Evolutionary conservation across 2,797 vertebrate species (phyloP).

Genomic region (Etheostoma perlongum): DNA sequence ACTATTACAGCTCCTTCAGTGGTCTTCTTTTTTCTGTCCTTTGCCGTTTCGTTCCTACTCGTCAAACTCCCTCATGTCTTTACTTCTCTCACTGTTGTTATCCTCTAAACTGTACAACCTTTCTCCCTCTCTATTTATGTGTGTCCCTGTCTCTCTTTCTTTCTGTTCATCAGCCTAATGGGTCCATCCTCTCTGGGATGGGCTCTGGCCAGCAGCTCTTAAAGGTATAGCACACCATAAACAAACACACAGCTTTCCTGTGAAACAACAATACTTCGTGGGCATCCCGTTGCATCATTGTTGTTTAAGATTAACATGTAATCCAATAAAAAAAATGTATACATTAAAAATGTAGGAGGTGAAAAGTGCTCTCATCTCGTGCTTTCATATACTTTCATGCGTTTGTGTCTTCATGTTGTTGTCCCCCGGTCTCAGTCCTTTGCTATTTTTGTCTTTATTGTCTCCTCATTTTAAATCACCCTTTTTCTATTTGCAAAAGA

Average conservation of each 20-base stretch:
- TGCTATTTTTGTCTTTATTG: no score
- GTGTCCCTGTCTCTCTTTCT: constrained; percentile 22
- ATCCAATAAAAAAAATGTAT: no score
- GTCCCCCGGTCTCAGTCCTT: not conserved
- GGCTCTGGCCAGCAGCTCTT: constrained; percentile 75
- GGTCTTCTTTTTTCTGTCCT: constrained; percentile 3
- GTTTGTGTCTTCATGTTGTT: not conserved
- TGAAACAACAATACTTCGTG: constrained; percentile 10
- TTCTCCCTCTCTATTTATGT: constrained; percentile 26
- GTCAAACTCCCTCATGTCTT: constrained; percentile 34
- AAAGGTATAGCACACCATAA: constrained; percentile 76
- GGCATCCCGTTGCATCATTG: not conserved
- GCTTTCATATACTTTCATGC: not conserved
- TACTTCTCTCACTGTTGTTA: constrained; percentile 50
- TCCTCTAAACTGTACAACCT: constrained; percentile 38
- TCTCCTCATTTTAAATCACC: no score
- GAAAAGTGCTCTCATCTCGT: not conserved
- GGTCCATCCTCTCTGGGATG: constrained; percentile 79
- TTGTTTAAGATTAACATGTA: not conserved
- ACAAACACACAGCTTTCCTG: constrained; percentile 52
- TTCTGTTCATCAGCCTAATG: constrained; percentile 77
- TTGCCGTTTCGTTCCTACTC: constrained; percentile 13
- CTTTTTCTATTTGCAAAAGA: not conserved
- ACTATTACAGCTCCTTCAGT: constrained; percentile 22
- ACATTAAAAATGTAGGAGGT: not conserved